These are phyloP conservation scores for Menidia beryllina DNA, from an alignment of 2,113 vertebrate species.

Conservation along the genomic window DNA sequence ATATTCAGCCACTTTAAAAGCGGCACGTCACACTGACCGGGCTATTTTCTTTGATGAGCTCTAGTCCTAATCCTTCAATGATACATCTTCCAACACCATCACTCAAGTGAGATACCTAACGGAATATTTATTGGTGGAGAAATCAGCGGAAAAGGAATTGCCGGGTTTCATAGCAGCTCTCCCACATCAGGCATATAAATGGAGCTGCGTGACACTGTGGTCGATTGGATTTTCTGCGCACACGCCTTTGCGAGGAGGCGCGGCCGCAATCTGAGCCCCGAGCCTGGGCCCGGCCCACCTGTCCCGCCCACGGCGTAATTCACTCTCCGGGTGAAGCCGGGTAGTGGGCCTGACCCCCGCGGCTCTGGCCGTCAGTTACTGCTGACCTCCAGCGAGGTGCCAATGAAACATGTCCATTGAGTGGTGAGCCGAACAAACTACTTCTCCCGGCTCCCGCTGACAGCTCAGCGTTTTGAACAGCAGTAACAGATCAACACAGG, in stretches of 20 bases:
- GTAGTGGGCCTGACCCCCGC: constrained; percentile 66
- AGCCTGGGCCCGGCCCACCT: constrained; percentile 52
- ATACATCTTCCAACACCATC: constrained; percentile 60
- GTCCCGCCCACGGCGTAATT: constrained; percentile 70
- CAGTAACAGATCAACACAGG: constrained; percentile 55
- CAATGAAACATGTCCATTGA: constrained; percentile 76
- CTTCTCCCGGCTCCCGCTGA: constrained; percentile 68
- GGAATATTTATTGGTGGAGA: constrained; percentile 67
- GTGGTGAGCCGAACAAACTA: constrained; percentile 72
- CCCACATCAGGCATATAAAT: constrained; percentile 57
- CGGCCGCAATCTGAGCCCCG: constrained; percentile 56
- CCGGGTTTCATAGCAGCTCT: constrained; percentile 47
- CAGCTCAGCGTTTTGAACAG: constrained; percentile 66
- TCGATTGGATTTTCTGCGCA: constrained; percentile 71
- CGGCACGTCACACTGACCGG: constrained; percentile 66
- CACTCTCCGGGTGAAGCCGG: constrained; percentile 66
- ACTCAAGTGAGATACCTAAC: constrained; percentile 49
- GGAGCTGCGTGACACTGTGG: constrained; percentile 60
- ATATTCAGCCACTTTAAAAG: constrained; percentile 74
- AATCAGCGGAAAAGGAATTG: constrained; percentile 39
- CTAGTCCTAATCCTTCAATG: constrained; percentile 69
- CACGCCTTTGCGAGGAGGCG: constrained; percentile 58
- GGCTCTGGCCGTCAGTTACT: constrained; percentile 68
- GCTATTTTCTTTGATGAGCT: constrained; percentile 76
- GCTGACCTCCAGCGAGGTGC: constrained; percentile 75